Evolutionary conservation across 2,888 invertebrate species (phyloP), one percentile per base, ranked within the genome.

Genomic region (Venusia cambrica): DNA sequence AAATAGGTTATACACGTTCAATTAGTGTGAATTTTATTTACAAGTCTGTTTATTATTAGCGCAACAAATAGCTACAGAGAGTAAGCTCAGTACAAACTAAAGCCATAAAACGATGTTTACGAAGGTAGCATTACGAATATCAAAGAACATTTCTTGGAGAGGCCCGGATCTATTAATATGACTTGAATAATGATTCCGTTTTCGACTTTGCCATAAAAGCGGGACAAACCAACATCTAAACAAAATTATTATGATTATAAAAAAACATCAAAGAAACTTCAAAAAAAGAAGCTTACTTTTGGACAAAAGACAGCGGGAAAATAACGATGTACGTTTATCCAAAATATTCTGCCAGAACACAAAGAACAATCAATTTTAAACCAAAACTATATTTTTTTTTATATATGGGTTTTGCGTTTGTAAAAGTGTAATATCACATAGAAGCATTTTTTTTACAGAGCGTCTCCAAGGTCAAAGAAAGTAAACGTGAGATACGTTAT

Each of bases 1-100:
- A 71, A 76, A 73, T 76, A 68, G 74, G 73, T 72, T 75, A 74
- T 80, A 77, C 83, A 80, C 80, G 81, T 83, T 84, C 83, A 64
- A 74, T 73, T 64, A 50, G 57, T n/a, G n/a, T n/a, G n/a, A n/a
- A 62, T 52, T 72, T 61, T 51, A 57, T 69, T 65, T 71, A 71
- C 64, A 61, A 60, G 52, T 59, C 38, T 57, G 67, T 62, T 61
- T 51, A 51, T 63, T 65, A 67, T 62, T 62, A 62, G 53, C 51
- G 61, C 57, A 51, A 33, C 32, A 55, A 62, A 69, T 61, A 60
- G 57, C 55, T 58, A 48, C 43, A 37, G 34, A 19, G 10, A 8
- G 2, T 16, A 16, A 4, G 11, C 12, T 12, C 3, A 11, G 12
- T 7, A 12, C n/a, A 27, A 27, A 17, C 34, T 46, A 49, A 41